Conservation (phyloP, 2,113 vertebrate genomes). For the Cryptoleucopteryx plumbea region DNA sequence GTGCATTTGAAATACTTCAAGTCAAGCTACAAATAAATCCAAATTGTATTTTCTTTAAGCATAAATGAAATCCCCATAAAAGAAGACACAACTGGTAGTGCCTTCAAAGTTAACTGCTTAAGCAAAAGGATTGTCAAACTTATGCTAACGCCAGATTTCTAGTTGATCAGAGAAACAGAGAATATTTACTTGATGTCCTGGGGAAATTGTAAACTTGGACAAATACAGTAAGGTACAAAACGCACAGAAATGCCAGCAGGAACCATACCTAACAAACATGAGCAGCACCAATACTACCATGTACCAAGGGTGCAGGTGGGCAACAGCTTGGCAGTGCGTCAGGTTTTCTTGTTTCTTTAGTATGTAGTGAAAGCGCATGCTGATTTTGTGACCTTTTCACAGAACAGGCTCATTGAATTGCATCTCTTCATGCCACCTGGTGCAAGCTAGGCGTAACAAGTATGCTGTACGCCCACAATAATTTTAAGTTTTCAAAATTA, state of each 20-base stretch:
- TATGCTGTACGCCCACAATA: neutral
- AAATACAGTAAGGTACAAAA: neutral
- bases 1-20: neutral
- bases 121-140: neutral
- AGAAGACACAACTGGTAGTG: neutral
- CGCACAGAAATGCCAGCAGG: neutral
- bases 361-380: neutral
- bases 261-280: neutral
- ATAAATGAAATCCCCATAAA: neutral
- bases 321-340: neutral
- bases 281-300: neutral
- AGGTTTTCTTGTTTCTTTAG: neutral
- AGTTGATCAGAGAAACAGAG: neutral
- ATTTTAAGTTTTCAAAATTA: neutral
- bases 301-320: neutral
- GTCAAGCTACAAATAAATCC: neutral
- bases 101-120: neutral
- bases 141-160: rapidly evolving
- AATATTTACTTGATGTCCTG: neutral
- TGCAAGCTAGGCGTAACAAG: neutral
- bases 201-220: neutral
- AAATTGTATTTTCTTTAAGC: neutral
- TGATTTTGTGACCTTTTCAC: neutral
- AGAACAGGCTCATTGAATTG: neutral
- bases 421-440: neutral